phyloP scores from a whole-genome alignment of 2,888 invertebrate genomes.

The Osmoderma eremita region DNA sequence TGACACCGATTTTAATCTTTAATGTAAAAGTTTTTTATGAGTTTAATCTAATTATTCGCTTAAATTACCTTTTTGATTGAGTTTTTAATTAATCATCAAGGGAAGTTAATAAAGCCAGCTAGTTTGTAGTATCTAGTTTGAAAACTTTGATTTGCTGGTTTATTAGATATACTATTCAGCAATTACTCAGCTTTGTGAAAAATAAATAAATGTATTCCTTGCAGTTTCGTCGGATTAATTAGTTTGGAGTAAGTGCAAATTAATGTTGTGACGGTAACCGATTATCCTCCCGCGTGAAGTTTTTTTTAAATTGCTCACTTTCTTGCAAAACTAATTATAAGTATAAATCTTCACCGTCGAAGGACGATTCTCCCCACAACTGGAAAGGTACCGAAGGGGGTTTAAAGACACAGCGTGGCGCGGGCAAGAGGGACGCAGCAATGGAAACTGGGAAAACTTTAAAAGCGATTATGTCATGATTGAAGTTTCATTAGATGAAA shows the following conservation, averaged over 20 bases:
- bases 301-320: slow-evolving; percentile 33
- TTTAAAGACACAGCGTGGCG: background rate
- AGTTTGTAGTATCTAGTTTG: no score
- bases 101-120: no score
- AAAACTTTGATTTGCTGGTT: no score
- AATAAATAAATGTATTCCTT: slow-evolving; percentile 3
- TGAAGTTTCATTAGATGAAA: slow-evolving; percentile 38
- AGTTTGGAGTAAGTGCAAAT: slow-evolving; percentile 19
- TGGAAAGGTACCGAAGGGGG: background rate
- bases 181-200: background rate
- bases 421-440: background rate
- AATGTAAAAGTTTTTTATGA: no score
- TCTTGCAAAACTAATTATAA: slow-evolving; percentile 33
- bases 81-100: no score
- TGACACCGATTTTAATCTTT: no score
- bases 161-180: background rate
- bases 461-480: slow-evolving; percentile 34
- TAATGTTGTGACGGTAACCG: slow-evolving; percentile 27
- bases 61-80: no score
- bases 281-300: slow-evolving; percentile 28
- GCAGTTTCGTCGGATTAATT: slow-evolving; percentile 16
- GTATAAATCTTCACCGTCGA: slow-evolving; percentile 28
- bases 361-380: background rate
- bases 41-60: no score
- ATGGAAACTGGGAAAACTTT: slow-evolving; percentile 32